Evolutionary conservation across 1,140 invertebrate species (phyloP).

Genomic region (Stegodyphus dumicola): DNA sequence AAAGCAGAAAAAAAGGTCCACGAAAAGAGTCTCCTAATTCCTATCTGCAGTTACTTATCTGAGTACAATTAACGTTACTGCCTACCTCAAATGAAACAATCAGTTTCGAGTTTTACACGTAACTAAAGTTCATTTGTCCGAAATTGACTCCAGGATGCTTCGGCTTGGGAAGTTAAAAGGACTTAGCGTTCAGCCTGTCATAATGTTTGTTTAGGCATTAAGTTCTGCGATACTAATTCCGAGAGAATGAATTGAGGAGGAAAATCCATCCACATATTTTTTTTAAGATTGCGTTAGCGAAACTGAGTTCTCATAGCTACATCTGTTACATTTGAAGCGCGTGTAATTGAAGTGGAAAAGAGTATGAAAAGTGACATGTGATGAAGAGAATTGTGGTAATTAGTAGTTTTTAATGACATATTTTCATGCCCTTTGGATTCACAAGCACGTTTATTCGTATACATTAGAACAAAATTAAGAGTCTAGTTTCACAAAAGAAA

Average conservation of each 20-base stretch:
- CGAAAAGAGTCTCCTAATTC: no score
- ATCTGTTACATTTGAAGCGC: neutral
- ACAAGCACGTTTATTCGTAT: no score
- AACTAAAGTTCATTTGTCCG: slow-evolving; percentile 19
- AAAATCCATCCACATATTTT: slow-evolving; percentile 13
- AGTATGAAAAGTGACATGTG: neutral
- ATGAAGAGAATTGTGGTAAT: slow-evolving; percentile 12
- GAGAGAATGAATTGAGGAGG: slow-evolving; percentile 2
- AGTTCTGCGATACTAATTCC: slow-evolving; percentile 2
- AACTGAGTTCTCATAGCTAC: no score
- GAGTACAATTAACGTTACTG: slow-evolving; percentile 24
- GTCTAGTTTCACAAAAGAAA: no score
- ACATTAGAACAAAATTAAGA: no score
- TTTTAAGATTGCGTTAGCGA: slow-evolving; percentile 2
- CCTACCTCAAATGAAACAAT: slow-evolving; percentile 28
- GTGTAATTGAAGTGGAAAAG: slow-evolving; percentile 23
- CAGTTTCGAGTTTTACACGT: slow-evolving; percentile 38
- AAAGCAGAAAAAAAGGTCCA: no score
- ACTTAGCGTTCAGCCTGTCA: neutral
- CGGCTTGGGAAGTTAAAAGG: neutral
- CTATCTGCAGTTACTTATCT: neutral
- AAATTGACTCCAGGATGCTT: neutral
- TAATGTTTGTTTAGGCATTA: slow-evolving; percentile 14
- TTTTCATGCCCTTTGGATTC: no score
- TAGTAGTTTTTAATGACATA: neutral